Conservation (phyloP, 2,888 invertebrate genomes). For the Hypomecis punctinalis region DNA sequence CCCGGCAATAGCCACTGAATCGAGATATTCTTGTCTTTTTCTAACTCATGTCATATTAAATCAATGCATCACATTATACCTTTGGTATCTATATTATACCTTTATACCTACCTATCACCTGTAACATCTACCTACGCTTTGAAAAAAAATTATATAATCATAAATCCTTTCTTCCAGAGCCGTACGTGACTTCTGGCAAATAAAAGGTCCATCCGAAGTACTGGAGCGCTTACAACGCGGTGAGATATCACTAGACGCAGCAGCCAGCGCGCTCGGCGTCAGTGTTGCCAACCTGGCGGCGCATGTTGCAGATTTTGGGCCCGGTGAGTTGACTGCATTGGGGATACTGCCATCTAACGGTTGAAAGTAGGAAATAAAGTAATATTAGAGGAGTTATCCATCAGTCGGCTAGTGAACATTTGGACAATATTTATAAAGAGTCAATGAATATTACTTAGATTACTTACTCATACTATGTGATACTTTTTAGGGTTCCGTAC, state of each 20-base stretch:
- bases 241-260: constrained; percentile 89
- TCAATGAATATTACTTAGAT: no score
- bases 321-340: constrained; percentile 55
- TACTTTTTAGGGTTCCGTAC: no score
- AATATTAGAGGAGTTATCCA: neutral
- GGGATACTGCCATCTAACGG: neutral
- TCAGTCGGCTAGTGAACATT: neutral
- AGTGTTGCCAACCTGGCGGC: constrained; percentile 90
- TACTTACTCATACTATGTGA: no score
- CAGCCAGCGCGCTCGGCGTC: constrained; percentile 90
- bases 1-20: no score
- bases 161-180: constrained; percentile 61
- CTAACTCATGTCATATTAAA: no score
- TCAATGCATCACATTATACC: no score
- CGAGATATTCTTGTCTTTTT: no score
- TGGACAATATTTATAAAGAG: no score
- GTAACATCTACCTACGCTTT: no score
- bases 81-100: no score
- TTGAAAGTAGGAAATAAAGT: neutral
- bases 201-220: constrained; percentile 90
- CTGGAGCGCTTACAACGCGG: constrained; percentile 89
- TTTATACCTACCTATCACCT: no score
- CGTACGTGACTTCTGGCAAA: constrained; percentile 90
- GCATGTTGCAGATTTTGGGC: constrained; percentile 76
- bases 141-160: no score